Base-by-base conservation (phyloP, 1,140 invertebrate species). In the Fopius arisanus region DNA sequence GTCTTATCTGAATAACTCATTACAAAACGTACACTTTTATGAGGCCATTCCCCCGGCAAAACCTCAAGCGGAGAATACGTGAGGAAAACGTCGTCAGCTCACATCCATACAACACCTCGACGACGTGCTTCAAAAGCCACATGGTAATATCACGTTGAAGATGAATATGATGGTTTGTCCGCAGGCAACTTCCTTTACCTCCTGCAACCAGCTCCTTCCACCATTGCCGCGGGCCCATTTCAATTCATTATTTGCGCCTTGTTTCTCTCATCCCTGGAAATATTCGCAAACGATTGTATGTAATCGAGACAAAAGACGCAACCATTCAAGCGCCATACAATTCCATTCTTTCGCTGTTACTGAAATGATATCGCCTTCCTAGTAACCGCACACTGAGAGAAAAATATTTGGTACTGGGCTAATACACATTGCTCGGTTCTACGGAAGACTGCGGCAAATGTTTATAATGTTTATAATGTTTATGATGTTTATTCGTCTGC, bases 141-240 rank as follows among this genome's bases (percentile, higher is more conserved):
- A 59, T 59, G 23, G 54, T 59, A 59, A 59, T 59, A 59, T 59
- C 23, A 59, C 54, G 54, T 59, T 59, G 21, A 28, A 59, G 54
- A 59, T 23, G 54, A 59, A 59, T 59, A 59, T 59, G 54, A 59
- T 59, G 54, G 54, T 59, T 26, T 59, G 54, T 59, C 54, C 54
- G 54, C 54, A 28, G 54, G 54, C 54, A 26, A 59, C 54, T 26
- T 59, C 54, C 54, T 59, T 59, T 59, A 19, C 54, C 23, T 59
- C 54, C 10, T 28, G 23, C 26, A 59, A 59, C 54, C 54, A 28
- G 19, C 23, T 59, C 10, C 54, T 26, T 59, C 54, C 54, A 26
- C 26, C 54, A 4, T 28, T 26, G 54, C 54, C 23, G 6, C 19
- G 19, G 23, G 19, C 54, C 54, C 54, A 59, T 59, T 59, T 59